phyloP scores from a whole-genome alignment of 2,888 invertebrate species.

The Ophion ventricosus region DNA sequence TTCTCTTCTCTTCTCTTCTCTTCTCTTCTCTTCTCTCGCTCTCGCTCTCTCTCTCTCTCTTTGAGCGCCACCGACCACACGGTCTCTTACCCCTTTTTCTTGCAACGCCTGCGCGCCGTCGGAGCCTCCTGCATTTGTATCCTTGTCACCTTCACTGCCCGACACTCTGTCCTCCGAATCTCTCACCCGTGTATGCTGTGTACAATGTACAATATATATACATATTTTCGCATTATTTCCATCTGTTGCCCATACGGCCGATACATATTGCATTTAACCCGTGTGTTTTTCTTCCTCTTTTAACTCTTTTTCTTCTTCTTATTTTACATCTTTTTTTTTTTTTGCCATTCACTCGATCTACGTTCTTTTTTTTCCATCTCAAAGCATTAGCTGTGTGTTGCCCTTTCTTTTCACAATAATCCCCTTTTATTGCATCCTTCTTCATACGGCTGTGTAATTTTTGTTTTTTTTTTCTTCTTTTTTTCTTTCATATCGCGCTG shows the following conservation, averaged over 20 bases:
- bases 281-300: background rate
- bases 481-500: background rate
- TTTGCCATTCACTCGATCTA: conserved; percentile 13
- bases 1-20: conserved; percentile 51
- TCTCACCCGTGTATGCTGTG: conserved; percentile 7
- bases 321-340: conserved; percentile 3
- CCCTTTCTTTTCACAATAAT: conserved; percentile 1
- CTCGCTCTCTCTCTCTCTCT: conserved; percentile 41
- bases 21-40: no score
- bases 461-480: no score
- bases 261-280: conserved; percentile 10
- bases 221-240: conserved; percentile 33
- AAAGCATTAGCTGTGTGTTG: background rate
- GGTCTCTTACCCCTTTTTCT: conserved; percentile 55
- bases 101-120: conserved; percentile 50
- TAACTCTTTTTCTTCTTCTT: background rate
- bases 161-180: conserved; percentile 18
- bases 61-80: conserved; percentile 45
- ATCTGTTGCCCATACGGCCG: conserved; percentile 34
- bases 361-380: conserved; percentile 22
- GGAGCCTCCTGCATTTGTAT: conserved; percentile 35
- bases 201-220: conserved; percentile 1
- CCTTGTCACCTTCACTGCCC: conserved; percentile 25
- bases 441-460: background rate
- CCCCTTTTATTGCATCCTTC: background rate